Evolutionary conservation across 2,113 vertebrate genomes (phyloP), one percentile per base, ranked within the genome.

Genomic region (Spheniscus mendiculus): DNA sequence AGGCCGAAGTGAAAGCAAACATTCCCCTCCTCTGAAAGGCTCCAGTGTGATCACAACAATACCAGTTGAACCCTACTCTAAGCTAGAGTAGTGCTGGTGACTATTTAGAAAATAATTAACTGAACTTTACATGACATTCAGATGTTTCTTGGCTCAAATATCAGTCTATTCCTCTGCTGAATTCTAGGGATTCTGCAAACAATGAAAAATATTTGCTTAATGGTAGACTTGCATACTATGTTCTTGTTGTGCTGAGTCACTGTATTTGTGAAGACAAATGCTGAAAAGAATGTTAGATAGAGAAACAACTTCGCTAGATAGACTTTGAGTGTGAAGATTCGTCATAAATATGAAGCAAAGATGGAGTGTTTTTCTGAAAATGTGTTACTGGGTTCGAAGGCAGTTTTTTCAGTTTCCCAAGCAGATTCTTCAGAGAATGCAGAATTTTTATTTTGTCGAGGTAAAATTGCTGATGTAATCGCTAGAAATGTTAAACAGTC

Each of bases 91-190:
- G 79, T 32, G 52, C 65, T 96, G 83, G 80, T 89, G 95, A 94
- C 90, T 96, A 92, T 95, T 96, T 94, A 95, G 95, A 95, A 96
- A 97, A 95, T 96, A 95, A 97, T 97, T 96, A 96, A 94, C 89
- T 96, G 90, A 96, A 97, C 95, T 96, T 96, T 95, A 95, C 94
- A 95, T 96, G 95, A 95, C 96, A 97, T 97, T 96, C 93, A 93
- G 93, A 88, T 89, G 83, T 90, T 94, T 96, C 94, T 96, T 95
- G 93, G 93, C 97, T 94, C 95, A 93, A 95, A 96, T 65, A 91
- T 27, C 87, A 92, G 61, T n/a, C 80, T 89, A 59, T 90, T 95
- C 80, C 95, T 94, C 91, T 74, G 59, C 44, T 82, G 92, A 95
- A 95, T 95, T 96, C 88, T 84, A 94, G 91, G 83, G 92, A 96